These are phyloP conservation scores for Embiotoca jacksoni DNA, from an alignment of 2,113 vertebrate species.

Conservation along the genomic window DNA sequence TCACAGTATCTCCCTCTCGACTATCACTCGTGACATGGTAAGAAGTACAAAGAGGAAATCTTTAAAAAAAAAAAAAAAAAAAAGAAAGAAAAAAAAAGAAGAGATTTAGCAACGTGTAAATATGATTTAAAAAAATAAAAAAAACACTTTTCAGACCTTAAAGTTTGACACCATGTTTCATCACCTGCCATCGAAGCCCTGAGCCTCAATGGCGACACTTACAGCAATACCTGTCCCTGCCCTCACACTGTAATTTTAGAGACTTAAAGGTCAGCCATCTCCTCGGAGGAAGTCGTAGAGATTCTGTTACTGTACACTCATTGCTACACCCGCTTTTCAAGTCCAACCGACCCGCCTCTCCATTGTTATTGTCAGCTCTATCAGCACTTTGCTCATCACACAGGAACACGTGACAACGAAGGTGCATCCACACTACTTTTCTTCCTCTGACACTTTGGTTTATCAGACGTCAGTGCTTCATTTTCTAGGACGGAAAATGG, in stretches of 20 bases:
- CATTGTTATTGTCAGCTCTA: background rate
- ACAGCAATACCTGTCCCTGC: background rate
- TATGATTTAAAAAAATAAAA: too few relatives aligned
- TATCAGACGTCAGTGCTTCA: background rate
- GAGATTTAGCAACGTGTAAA: too few relatives aligned
- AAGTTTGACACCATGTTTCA: background rate
- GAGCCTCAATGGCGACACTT: background rate
- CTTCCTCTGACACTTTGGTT: background rate
- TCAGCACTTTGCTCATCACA: conserved; percentile 32
- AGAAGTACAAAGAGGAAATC: background rate
- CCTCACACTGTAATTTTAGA: conserved; percentile 6
- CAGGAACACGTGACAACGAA: background rate
- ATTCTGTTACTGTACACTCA: background rate
- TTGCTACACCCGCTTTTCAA: conserved; percentile 67
- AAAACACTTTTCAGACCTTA: background rate
- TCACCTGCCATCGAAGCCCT: conserved; percentile 19
- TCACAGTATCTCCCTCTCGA: background rate
- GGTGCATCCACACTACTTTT: too few relatives aligned
- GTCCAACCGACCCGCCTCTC: conserved; percentile 39
- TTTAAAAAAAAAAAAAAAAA: background rate
- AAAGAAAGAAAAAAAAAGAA: too few relatives aligned
- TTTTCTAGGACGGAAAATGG: background rate
- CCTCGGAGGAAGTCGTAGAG: background rate
- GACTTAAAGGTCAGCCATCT: conserved; percentile 18
- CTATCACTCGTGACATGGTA: conserved; percentile 2